A percentile compares a stretch with the other conserved stretches of the same genome.
These are phyloP conservation scores for Saguinus midas DNA, from an alignment of 2,113 vertebrate species.

Conservation along the genomic window DNA sequence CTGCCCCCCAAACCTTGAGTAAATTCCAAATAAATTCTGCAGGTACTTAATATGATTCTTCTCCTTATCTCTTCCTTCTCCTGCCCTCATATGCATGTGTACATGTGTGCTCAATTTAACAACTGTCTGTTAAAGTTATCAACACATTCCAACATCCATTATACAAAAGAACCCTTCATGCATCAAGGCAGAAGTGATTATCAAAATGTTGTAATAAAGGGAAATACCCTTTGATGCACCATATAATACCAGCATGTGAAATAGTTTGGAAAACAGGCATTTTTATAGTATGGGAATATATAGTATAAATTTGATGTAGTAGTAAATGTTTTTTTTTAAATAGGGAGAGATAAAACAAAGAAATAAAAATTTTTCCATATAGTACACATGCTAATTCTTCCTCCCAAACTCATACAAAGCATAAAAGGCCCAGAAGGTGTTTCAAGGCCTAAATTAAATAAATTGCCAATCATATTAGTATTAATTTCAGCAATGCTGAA, in stretches of 20 bases:
- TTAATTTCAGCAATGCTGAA: constrained; percentile 51
- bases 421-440: constrained; percentile 47
- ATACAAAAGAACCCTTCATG: constrained; percentile 49
- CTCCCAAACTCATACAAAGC: constrained; percentile 21
- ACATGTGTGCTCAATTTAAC: constrained; percentile 61
- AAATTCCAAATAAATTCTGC: background rate
- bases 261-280: constrained; percentile 49
- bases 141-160: constrained; percentile 66
- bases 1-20: background rate
- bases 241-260: constrained; percentile 50
- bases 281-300: constrained; percentile 39
- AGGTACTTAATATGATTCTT: background rate
- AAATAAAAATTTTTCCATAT: constrained; percentile 56
- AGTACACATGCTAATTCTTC: background rate
- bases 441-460: constrained; percentile 51
- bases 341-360: background rate
- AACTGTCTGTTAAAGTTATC: constrained; percentile 75
- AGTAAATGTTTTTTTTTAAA: constrained; percentile 33
- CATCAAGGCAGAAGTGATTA: constrained; percentile 49
- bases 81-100: too few species aligned
- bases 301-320: constrained; percentile 37
- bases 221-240: constrained; percentile 6
- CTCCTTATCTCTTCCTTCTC: background rate
- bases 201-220: constrained; percentile 55
- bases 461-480: constrained; percentile 39